Conservation (phyloP, 2,797 vertebrate species). For the Enteromius treurensis region DNA sequence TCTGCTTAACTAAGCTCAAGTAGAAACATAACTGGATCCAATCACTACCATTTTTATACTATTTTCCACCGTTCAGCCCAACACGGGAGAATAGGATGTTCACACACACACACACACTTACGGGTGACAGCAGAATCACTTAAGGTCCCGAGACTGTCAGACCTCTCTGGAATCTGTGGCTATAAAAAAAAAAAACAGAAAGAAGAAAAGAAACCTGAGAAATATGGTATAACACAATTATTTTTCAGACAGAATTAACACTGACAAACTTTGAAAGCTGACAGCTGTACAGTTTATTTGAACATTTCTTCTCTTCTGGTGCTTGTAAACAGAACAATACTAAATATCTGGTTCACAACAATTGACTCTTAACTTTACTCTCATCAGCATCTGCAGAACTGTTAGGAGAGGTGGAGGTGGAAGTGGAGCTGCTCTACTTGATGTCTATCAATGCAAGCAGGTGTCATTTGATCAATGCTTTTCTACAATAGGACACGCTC, state of each 20-base stretch:
- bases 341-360: not conserved
- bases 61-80: not conserved
- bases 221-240: not conserved
- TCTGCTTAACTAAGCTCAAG: no score
- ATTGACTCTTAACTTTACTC: not conserved
- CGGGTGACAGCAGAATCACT: constrained; percentile 73
- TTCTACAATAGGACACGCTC: no score
- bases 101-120: constrained; percentile 53
- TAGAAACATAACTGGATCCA: no score
- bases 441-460: no score
- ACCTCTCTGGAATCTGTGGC: constrained; percentile 83
- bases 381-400: no score
- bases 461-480: no score
- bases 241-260: not conserved
- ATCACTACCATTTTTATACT: not conserved
- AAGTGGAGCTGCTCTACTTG: no score
- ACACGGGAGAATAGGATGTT: not conserved
- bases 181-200: constrained; percentile 46
- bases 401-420: no score
- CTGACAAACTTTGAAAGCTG: not conserved
- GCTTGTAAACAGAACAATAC: not conserved
- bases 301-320: not conserved
- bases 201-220: not conserved
- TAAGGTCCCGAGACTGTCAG: constrained; percentile 71
- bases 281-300: not conserved